phyloP scores from a whole-genome alignment of 2,113 vertebrate genomes.

The Scalopus aquaticus region DNA sequence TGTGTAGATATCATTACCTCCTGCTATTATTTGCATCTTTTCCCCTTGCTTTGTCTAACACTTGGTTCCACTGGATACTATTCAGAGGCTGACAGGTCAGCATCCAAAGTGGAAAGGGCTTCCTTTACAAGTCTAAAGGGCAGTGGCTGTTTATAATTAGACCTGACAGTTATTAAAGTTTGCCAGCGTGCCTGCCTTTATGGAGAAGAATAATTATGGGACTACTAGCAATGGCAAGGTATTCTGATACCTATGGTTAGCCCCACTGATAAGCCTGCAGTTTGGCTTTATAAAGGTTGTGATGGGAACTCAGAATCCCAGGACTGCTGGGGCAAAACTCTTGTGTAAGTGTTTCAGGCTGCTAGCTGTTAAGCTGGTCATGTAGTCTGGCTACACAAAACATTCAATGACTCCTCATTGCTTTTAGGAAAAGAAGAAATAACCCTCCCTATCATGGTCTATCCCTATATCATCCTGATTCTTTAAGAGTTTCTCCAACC shows the following conservation, averaged over 20 bases:
- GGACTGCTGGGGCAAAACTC: neutral
- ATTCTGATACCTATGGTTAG: neutral
- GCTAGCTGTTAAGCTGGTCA: neutral
- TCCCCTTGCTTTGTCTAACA: constrained; percentile 58
- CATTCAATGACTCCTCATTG: neutral
- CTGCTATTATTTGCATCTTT: constrained; percentile 49
- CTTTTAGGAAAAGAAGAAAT: neutral
- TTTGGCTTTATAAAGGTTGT: neutral
- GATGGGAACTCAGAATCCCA: neutral
- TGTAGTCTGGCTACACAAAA: neutral
- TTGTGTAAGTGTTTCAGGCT: neutral
- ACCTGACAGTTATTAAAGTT: constrained; percentile 68
- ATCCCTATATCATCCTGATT: neutral
- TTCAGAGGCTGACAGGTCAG: constrained; percentile 39
- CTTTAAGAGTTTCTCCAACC: neutral
- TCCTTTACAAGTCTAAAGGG: constrained; percentile 57
- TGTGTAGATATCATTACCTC: constrained; percentile 36
- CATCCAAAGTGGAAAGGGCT: neutral
- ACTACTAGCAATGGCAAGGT: neutral
- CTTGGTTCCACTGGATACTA: constrained; percentile 33
- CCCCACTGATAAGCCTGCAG: neutral
- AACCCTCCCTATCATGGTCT: neutral
- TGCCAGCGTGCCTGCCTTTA: constrained; percentile 32
- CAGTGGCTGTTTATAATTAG: constrained; percentile 60
- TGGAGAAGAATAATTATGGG: constrained; percentile 27